Evolutionary conservation across 2,797 vertebrate species (phyloP).

Genomic region (Amazona ochrocephala): DNA sequence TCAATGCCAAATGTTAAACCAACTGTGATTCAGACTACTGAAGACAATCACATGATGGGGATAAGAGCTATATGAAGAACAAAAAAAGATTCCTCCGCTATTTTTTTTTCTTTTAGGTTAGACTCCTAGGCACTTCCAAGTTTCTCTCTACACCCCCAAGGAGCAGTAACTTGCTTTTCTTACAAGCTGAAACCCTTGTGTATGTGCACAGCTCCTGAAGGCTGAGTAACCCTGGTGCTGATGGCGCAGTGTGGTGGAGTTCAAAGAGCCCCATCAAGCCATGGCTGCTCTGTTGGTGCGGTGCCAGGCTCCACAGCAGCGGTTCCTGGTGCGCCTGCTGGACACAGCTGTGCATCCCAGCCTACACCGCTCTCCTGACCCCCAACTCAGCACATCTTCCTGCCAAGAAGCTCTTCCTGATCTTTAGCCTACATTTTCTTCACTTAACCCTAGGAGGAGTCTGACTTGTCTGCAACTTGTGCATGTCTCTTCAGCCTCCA

Average conservation of each 20-base stretch:
- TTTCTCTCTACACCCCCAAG: neutral
- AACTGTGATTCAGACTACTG: conserved; percentile 22
- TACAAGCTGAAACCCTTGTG: neutral
- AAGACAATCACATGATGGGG: neutral
- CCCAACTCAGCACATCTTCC: fast-evolving
- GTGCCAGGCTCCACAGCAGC: neutral
- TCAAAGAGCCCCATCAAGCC: fast-evolving
- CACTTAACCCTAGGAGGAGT: neutral
- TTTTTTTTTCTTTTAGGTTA: neutral
- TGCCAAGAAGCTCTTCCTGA: neutral
- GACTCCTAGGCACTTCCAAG: neutral
- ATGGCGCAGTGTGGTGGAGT: fast-evolving
- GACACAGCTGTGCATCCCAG: neutral
- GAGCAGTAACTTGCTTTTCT: neutral
- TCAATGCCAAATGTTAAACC: neutral
- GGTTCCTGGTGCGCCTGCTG: fast-evolving
- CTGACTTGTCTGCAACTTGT: neutral
- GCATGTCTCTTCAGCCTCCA: neutral
- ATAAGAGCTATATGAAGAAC: neutral
- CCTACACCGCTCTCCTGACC: neutral
- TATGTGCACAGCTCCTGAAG: neutral
- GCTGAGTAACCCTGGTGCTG: fast-evolving
- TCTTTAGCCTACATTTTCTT: neutral
- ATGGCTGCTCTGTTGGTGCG: fast-evolving
- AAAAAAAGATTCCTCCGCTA: neutral